These are phyloP conservation scores for Hylyphantes graminicola DNA, from an alignment of 1,140 invertebrate species.

Conservation along the genomic window DNA sequence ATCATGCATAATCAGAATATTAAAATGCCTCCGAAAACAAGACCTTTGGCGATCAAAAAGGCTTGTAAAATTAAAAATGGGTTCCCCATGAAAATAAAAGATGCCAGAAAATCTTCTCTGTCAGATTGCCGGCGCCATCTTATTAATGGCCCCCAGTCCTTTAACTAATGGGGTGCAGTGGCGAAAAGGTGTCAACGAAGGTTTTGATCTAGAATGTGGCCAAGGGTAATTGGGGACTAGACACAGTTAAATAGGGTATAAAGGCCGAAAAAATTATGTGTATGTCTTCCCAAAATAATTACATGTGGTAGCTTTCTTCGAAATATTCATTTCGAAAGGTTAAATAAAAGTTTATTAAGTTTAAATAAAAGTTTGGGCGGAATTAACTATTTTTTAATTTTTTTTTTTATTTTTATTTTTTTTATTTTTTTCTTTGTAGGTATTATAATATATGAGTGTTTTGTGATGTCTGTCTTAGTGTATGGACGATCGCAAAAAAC, in stretches of 20 bases:
- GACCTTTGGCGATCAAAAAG: conserved; percentile 1
- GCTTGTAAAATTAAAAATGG: conserved; percentile 46
- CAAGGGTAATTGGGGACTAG: neutral
- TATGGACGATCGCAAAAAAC: no score
- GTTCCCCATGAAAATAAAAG: neutral
- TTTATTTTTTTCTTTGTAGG: no score
- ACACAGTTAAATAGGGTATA: neutral
- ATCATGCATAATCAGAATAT: conserved; percentile 29
- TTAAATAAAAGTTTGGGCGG: no score
- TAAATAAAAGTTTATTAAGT: no score
- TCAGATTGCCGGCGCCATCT: conserved; percentile 36
- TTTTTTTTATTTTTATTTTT: no score
- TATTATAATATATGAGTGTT: no score
- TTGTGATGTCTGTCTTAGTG: no score
- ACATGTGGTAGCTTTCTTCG: no score
- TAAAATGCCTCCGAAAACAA: neutral
- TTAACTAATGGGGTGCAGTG: conserved; percentile 28
- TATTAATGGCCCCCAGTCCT: conserved; percentile 26
- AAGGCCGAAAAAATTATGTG: neutral
- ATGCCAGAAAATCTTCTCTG: conserved; percentile 24
- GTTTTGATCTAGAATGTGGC: conserved; percentile 26
- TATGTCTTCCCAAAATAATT: no score
- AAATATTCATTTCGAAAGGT: no score
- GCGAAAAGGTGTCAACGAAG: conserved; percentile 19
- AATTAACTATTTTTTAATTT: no score